Evolutionary conservation across 2,888 invertebrate species (phyloP).

Genomic region (Yponomeuta evonymella): DNA sequence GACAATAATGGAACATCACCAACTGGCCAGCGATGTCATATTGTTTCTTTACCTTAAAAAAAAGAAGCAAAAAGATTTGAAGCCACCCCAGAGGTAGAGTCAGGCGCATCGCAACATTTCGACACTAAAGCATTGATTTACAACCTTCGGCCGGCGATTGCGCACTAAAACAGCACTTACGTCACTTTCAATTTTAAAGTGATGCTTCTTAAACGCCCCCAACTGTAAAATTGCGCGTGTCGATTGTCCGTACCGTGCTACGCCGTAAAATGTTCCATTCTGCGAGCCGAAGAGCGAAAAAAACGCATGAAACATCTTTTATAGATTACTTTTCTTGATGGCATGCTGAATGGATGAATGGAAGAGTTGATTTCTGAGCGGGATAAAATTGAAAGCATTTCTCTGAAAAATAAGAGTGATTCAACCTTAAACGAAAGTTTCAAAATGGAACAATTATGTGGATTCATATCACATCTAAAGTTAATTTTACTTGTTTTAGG

Average conservation of each 20-base stretch:
- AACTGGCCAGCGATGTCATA: constrained; percentile 56
- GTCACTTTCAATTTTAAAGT: constrained; percentile 76
- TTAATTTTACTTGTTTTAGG: too few species aligned
- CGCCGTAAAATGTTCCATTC: constrained; percentile 67
- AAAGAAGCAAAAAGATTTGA: neutral
- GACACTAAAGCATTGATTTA: constrained; percentile 76
- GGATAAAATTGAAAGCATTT: neutral
- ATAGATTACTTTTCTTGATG: constrained; percentile 11
- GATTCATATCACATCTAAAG: too few species aligned
- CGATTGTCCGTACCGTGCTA: constrained; percentile 65
- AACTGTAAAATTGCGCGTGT: constrained; percentile 64
- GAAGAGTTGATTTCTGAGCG: neutral
- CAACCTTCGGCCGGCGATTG: constrained; percentile 69
- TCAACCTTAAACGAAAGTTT: too few species aligned
- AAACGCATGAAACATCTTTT: constrained; percentile 1
- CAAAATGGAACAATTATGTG: too few species aligned
- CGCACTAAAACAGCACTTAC: constrained; percentile 74
- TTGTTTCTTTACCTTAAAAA: constrained; percentile 47
- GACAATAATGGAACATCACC: constrained; percentile 49
- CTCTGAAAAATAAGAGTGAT: neutral
- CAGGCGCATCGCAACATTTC: constrained; percentile 51
- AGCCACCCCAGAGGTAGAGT: constrained; percentile 11
- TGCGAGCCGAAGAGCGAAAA: constrained; percentile 41
- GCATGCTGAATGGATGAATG: neutral
- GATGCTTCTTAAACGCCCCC: constrained; percentile 67